Conservation (phyloP, 2,113 vertebrate genomes). For the Saiga tatarica region DNA sequence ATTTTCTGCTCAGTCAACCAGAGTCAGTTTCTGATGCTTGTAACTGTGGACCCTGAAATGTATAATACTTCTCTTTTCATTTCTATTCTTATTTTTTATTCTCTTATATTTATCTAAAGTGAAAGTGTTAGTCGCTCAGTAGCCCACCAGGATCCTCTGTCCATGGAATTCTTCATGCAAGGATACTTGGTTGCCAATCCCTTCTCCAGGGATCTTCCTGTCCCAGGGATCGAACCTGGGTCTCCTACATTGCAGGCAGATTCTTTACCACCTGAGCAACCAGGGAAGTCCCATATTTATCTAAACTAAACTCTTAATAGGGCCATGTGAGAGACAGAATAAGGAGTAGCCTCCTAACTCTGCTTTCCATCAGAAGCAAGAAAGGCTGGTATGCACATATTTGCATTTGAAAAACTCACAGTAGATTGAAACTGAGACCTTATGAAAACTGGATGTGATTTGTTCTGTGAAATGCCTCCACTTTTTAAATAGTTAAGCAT, state of each 20-base stretch:
- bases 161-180: background rate
- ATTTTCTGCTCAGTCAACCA: background rate
- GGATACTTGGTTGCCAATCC: background rate
- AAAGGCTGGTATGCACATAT: background rate
- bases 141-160: background rate
- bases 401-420: background rate
- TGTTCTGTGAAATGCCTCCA: slow-evolving; percentile 18
- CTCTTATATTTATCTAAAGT: background rate
- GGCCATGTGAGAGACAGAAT: background rate
- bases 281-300: background rate
- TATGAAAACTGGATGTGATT: slow-evolving; percentile 8
- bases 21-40: background rate
- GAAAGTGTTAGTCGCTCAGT: background rate
- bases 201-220: background rate
- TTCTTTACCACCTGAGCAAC: background rate
- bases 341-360: background rate
- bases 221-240: background rate
- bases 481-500: slow-evolving; percentile 44
- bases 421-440: slow-evolving; percentile 14
- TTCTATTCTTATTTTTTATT: slow-evolving; percentile 10
- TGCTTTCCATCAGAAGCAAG: background rate
- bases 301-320: background rate
- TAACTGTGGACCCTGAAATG: background rate
- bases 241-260: background rate
- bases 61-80: background rate